Evolutionary conservation across 1,140 invertebrate genomes (phyloP).

Genomic region (Whitmania pigra): DNA sequence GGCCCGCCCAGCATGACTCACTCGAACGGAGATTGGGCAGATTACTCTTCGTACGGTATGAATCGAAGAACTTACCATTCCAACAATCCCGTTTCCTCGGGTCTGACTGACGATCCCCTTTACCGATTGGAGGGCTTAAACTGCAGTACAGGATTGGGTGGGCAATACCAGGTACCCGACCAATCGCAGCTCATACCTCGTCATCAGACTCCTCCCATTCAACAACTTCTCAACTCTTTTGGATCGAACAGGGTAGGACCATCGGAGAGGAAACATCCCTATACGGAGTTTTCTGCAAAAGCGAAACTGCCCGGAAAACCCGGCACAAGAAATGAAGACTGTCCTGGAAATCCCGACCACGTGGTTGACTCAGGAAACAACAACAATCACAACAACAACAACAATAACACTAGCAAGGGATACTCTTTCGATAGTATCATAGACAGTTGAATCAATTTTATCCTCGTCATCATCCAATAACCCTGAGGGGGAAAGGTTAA

Average conservation of each 20-base stretch:
- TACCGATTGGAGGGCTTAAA: not conserved
- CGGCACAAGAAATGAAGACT: not conserved
- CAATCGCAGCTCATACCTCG: not conserved
- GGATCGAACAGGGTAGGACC: not conserved
- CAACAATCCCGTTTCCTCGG: too few relatives aligned
- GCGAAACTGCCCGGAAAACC: not conserved
- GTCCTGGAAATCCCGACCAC: not conserved
- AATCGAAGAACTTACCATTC: too few relatives aligned
- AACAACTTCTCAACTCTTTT: slow-evolving; percentile 4
- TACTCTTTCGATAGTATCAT: not conserved
- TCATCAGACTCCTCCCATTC: slow-evolving; percentile 4
- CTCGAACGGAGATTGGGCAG: slow-evolving; percentile 1
- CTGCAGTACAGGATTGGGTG: not conserved
- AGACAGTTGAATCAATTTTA: not conserved
- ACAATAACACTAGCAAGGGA: not conserved
- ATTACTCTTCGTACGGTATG: not conserved
- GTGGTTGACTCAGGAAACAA: not conserved
- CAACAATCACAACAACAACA: slow-evolving; percentile 8
- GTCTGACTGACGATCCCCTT: too few relatives aligned
- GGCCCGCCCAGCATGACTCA: slow-evolving; percentile 2
- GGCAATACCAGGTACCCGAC: not conserved
- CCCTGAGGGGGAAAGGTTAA: too few relatives aligned
- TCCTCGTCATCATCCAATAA: not conserved
- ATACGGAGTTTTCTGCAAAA: not conserved
- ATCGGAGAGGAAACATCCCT: not conserved